Base-by-base conservation (phyloP, 37 sponge, comb jelly and placozoan species). In the Oscarella lobularis region DNA sequence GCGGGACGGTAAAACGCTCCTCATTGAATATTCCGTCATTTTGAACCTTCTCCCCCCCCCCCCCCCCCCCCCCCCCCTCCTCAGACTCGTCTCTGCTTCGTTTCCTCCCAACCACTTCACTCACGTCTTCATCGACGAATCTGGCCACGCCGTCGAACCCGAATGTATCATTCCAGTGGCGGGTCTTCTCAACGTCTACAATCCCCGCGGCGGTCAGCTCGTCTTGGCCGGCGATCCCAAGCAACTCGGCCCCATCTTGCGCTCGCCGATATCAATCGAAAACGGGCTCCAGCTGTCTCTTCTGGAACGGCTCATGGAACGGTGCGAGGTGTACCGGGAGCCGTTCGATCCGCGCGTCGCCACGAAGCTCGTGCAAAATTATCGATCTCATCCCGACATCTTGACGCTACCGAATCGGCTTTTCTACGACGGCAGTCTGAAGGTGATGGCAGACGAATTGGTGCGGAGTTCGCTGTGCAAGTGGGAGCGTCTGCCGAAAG, bases 131-230 rank as follows among this genome's bases (percentile, higher is more conserved):
- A 74, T 90, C 14, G 90, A 90, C 48, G 90, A 90, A 73, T 80
- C 87, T 6, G 90, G 90, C 3, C 90, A 90, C 68, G 90, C 90
- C 5, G 81, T 81, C 3, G 90, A 86, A 79, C 87, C 90, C 0
- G 90, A 90, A 75, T 77, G 81, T 38, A 60, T 90, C 4, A 39
- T 86, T 0, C 84, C 90, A 1, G 34, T 83, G 1, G 72, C 84
- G 35, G 38, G 80, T 27, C 76, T 83, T 65, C 76, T 81, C 0
- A 78, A 75, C 29, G 20, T 20, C 60, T 9, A 48, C 60, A 48
- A 48, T 20, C 34, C 78, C 32, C n/a, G 5, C 20, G 29, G 30
- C 6, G 32, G 9, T 2, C 76, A 85, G 81, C 39, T 80, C 38
- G 82, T 90, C 2, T 75, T 90, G 36, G 84, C 87, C 14, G 90